Evolutionary conservation across 2,888 invertebrate genomes (phyloP), one percentile per base, ranked within the genome.

Genomic region (Uropetala carovei): DNA sequence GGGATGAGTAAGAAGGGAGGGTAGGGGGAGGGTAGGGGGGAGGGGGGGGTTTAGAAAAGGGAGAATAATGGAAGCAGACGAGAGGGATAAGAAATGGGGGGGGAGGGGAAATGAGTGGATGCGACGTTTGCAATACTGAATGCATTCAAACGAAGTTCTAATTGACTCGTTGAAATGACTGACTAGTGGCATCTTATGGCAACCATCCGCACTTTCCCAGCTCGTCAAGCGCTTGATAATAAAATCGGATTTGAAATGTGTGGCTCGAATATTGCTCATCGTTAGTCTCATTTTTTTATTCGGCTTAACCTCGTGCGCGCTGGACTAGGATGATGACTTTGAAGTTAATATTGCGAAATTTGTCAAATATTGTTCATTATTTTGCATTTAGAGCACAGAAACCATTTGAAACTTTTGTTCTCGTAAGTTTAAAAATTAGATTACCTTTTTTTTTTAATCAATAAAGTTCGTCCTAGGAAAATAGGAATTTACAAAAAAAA

Each of bases 141-240:
- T 75, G 75, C 22, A 75, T 27, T 13, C 75, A 75, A 75, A 75
- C 27, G 75, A 75, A 22, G 27, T 27, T 75, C 75, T 75, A 75
- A 75, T 75, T 75, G 75, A 75, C 75, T 75, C 75, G 75, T 13
- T 75, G 75, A 27, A 75, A 75, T 75, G 75, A 75, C 22, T 75
- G 75, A 75, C 75, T 75, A 75, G 75, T 27, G 22, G 75, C 75
- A n/a, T 18, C 0, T 68, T 22, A n/a, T 18, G 68, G 68, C 27
- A 75, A 75, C 75, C 75, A 22, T 4, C 18, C 22, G 11, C 75
- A 75, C 27, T 75, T 75, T 27, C 75, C 75, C 11, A 13, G 22
- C 75, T 75, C 75, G 27, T 27, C 22, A 27, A 75, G 75, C 27
- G 75, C 11, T 27, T 75, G 75, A 22, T 75, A 75, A 75, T 75